Evolutionary conservation across 2,888 invertebrate species (phyloP), one percentile per base, ranked within the genome.

Genomic region (Empis stercorea): DNA sequence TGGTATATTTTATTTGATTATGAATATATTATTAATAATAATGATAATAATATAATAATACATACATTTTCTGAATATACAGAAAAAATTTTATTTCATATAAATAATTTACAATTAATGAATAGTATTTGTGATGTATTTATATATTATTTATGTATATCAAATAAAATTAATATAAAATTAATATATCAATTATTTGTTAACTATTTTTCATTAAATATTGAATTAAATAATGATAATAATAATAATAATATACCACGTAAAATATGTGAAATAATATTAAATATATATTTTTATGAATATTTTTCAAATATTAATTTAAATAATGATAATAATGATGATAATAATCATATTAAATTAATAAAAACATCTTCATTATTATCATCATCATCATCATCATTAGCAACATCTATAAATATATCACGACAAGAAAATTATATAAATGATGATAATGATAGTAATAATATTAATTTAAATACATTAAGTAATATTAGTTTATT

Each of bases 151-250:
- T 53, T 68, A 10, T 64, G 67, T 48, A 58, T 66, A 30, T 63
- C 62, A 53, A 65, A 63, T 41, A 61, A 61, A 45, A 58, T 68
- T 43, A 58, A 61, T 7, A 52, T 69, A 47, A 66, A 68, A 23
- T 58, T 61, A 15, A 55, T 68, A 50, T 59, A 72, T 7, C 71
- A 79, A 68, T 71, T 79, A 11, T 81, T 80, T 56, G 61, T 81
- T 48, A 80, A 80, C 50, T 81, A 79, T 59, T 66, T 81, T 48
- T 80, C 81, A 6, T 76, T 78, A n/a, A 73, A 79, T 55, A 76
- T 80, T 30, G 80, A 80, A 57, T 73, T 36, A 36, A 37, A 6
- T 14, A 11, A 15, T 40, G 30, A 42, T 30, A n/a, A 23, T 20
- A 36, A 38, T 30, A 20, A 15, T 16, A 36, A 62, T 61, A 67